A percentile compares a stretch with the other conserved stretches of the same genome.
Evolutionary conservation across 2,797 vertebrate genomes (phyloP).

Genomic region (Buceros bicornis): DNA sequence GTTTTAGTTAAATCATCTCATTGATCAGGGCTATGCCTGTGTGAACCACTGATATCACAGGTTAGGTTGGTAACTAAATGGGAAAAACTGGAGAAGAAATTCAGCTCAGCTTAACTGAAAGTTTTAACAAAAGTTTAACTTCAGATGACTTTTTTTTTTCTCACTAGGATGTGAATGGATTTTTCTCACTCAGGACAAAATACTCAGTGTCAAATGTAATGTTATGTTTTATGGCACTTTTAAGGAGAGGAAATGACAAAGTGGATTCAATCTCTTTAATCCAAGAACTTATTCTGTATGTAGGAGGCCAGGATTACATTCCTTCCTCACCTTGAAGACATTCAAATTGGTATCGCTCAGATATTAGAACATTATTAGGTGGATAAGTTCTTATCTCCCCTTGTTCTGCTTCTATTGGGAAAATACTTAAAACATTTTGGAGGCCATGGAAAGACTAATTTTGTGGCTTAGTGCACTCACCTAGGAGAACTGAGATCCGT

Average conservation of each 20-base stretch:
- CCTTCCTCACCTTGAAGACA: conserved; percentile 8
- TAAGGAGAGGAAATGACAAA: background rate
- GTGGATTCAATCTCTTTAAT: background rate
- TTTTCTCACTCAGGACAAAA: background rate
- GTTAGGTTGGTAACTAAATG: background rate
- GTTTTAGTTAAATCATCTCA: background rate
- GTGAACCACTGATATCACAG: background rate
- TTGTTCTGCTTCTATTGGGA: background rate
- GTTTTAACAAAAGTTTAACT: background rate
- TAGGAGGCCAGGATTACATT: background rate
- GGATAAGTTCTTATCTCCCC: background rate
- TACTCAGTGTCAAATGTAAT: background rate
- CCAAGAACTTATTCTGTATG: background rate
- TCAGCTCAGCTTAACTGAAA: background rate
- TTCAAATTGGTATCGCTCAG: background rate
- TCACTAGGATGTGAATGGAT: background rate
- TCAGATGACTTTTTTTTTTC: background rate
- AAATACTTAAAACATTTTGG: conserved; percentile 17
- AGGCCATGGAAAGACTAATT: background rate
- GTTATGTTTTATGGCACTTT: background rate
- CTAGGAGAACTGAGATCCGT: background rate
- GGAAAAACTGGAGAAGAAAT: background rate
- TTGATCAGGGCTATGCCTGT: background rate
- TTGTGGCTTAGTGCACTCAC: background rate
- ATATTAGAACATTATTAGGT: background rate